Evolutionary conservation across 1,140 invertebrate species (phyloP).

Genomic region (Arctopsyche grandis): DNA sequence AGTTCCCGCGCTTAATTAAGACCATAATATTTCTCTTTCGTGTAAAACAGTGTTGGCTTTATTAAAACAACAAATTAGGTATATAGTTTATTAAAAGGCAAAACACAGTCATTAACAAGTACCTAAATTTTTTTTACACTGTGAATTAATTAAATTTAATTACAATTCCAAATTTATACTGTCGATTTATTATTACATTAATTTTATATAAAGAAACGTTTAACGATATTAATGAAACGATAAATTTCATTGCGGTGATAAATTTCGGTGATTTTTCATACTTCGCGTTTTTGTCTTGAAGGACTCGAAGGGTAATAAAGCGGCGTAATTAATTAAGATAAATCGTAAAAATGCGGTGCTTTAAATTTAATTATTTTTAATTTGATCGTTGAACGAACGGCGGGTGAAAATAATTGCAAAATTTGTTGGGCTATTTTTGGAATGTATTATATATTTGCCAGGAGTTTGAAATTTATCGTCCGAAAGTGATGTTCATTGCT

Average conservation of each 20-base stretch:
- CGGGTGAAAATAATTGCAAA: background rate
- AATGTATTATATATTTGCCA: too few species aligned
- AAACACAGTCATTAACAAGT: too few species aligned
- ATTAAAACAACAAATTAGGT: background rate
- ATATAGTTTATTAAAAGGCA: background rate
- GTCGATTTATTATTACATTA: too few species aligned
- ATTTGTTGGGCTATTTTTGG: too few species aligned
- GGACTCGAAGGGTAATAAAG: background rate
- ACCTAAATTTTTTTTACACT: too few species aligned
- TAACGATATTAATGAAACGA: conserved; percentile 11
- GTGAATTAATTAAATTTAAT: too few species aligned
- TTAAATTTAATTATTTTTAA: conserved; percentile 4
- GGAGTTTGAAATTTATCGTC: too few species aligned
- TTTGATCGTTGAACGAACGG: background rate
- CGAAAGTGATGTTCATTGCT: too few species aligned
- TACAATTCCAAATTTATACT: too few species aligned
- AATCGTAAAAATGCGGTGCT: background rate
- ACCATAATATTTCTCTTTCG: background rate
- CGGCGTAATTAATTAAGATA: background rate
- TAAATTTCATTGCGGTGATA: background rate
- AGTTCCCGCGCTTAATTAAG: background rate
- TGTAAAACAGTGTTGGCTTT: background rate
- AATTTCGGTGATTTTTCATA: conserved; percentile 13
- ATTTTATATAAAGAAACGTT: background rate
- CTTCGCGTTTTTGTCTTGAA: background rate